Evolutionary conservation across 2,113 vertebrate genomes (phyloP).

Genomic region (Tenebrosternarchus preto): DNA sequence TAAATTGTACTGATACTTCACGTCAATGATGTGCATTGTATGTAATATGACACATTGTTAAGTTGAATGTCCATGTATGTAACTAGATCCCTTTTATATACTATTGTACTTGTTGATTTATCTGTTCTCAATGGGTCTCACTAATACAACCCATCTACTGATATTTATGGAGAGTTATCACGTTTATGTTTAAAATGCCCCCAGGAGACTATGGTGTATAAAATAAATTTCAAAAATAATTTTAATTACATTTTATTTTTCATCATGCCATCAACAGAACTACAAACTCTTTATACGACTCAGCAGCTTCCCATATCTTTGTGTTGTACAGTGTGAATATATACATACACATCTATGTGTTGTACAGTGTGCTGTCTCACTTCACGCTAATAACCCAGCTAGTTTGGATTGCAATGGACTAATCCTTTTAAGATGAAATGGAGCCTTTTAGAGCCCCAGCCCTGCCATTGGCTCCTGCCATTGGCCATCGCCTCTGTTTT

Average conservation of each 20-base stretch:
- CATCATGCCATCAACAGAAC: background rate
- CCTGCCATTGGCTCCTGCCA: background rate
- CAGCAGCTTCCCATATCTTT: background rate
- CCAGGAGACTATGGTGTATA: conserved; percentile 35
- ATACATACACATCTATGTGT: too few relatives aligned
- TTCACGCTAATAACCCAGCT: conserved; percentile 2
- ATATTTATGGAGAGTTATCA: conserved; percentile 21
- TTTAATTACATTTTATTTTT: conserved; percentile 33
- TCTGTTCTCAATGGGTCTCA: conserved; percentile 59
- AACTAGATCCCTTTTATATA: conserved; percentile 50
- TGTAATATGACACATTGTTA: conserved; percentile 55
- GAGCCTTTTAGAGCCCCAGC: conserved; percentile 26
- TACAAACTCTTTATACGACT: background rate
- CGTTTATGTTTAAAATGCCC: conserved; percentile 48
- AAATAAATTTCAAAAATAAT: conserved; percentile 32
- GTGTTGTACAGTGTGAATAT: background rate
- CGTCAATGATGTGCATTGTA: conserved; percentile 42
- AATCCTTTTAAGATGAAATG: conserved; percentile 46
- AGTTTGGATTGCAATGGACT: conserved; percentile 21
- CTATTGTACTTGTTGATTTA: conserved; percentile 62
- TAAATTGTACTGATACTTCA: conserved; percentile 46
- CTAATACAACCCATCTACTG: conserved; percentile 40
- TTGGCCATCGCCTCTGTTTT: conserved; percentile 15
- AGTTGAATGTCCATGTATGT: conserved; percentile 63
- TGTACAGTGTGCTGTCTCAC: background rate